These are phyloP conservation scores for Pteromalus puparum DNA, from an alignment of 1,140 invertebrate genomes.

Conservation along the genomic window DNA sequence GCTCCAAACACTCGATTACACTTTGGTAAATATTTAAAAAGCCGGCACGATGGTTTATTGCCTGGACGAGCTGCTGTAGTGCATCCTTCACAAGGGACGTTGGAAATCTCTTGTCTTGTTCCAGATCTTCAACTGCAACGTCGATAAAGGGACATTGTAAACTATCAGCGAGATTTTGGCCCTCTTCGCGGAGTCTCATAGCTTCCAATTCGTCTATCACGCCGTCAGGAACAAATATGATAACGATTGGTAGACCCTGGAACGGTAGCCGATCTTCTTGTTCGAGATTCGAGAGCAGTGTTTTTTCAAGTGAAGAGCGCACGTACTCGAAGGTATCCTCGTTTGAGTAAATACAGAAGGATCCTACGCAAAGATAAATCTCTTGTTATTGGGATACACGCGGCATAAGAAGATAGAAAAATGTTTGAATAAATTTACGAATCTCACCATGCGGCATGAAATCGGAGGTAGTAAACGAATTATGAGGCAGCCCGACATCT, in stretches of 20 bases:
- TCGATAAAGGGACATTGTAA: slow-evolving; percentile 93
- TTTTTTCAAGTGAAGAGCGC: slow-evolving; percentile 92
- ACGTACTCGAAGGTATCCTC: slow-evolving; percentile 95
- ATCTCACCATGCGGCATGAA: slow-evolving; percentile 84
- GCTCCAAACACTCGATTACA: slow-evolving; percentile 87
- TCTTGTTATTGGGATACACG: neutral
- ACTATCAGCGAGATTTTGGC: slow-evolving; percentile 91
- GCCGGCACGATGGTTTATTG: slow-evolving; percentile 83
- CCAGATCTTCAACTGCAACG: slow-evolving; percentile 82
- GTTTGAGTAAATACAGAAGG: slow-evolving; percentile 94
- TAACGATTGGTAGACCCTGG: slow-evolving; percentile 91
- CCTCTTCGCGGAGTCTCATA: slow-evolving; percentile 89
- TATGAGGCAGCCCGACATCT: slow-evolving; percentile 87
- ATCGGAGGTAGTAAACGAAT: slow-evolving; percentile 85
- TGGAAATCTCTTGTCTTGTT: slow-evolving; percentile 78
- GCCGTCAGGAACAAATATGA: slow-evolving; percentile 92
- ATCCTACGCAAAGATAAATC: slow-evolving; percentile 72
- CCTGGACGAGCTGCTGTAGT: slow-evolving; percentile 84
- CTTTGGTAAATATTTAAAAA: slow-evolving; percentile 84
- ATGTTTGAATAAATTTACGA: neutral
- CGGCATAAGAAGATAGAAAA: slow-evolving; percentile 32
- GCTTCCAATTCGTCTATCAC: slow-evolving; percentile 89
- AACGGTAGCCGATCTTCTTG: slow-evolving; percentile 91
- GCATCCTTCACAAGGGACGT: slow-evolving; percentile 82
- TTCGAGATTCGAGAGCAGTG: slow-evolving; percentile 91